Evolutionary conservation across 2,888 invertebrate species (phyloP), one percentile per base, ranked within the genome.

Genomic region (Pycnomerus fuliginosus): DNA sequence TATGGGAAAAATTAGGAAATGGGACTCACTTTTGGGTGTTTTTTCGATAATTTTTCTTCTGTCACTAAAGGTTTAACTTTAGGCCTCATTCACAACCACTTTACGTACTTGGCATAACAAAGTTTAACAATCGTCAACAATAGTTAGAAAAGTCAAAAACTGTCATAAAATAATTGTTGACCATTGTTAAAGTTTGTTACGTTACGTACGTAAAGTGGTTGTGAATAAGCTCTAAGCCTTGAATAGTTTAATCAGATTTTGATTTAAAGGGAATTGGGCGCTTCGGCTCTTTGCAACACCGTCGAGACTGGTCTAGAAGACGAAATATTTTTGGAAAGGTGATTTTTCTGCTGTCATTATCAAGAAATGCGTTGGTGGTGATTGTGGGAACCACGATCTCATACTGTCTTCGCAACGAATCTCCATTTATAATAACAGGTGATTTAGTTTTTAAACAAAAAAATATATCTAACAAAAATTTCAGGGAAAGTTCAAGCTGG

Each of bases 341-440:
- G 5, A 73, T 82, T 53, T 85, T 85, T 80, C 72, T 84, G 44
- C 56, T 80, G 7, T 80, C 84, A 1, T 73, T 89, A 14, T 84
- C 84, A 0, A 76, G 90, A 42, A 92, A 92, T 71, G 90, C 91
- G 0, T 68, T 92, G n/a, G 83, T 87, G 1, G 90, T 93, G 13
- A 73, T 90, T 35, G 61, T 78, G 1, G 84, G 85, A 2, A 80
- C 84, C 1, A 47, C 81, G 1, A 58, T 90, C 13, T 87, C 89
- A 0, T 81, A 79, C 53, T 55, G 72, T 1, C 66, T 83, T 1
- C 1, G 20, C 15, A 73, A 73, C 46, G 76, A 69, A 0, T 62
- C 74, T 29, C 85, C 88, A 0, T 87, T 90, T 57, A 75, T 76
- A 31, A 73, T 90, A n/a, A 87, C 84, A 32, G 85, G 87, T 73